Evolutionary conservation across 2,797 vertebrate genomes (phyloP).

Genomic region (Smutsia gigantea): DNA sequence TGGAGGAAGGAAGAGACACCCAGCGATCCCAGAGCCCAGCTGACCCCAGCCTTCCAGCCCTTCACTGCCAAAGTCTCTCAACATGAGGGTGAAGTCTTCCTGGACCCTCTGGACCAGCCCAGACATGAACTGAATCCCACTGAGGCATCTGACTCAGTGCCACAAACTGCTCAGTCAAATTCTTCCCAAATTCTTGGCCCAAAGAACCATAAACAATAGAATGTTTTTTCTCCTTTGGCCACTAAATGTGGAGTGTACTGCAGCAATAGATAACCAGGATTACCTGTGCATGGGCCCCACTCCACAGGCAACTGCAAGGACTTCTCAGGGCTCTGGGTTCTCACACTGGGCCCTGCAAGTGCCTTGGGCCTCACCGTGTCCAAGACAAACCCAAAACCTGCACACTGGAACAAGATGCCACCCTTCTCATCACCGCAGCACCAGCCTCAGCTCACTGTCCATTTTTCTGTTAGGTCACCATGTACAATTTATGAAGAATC

Average conservation of each 20-base stretch:
- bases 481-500: slow-evolving; percentile 38
- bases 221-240: neutral
- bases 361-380: neutral
- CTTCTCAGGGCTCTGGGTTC: neutral
- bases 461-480: neutral
- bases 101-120: neutral
- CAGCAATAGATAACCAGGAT: neutral
- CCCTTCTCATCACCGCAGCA: neutral
- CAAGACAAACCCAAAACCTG: neutral
- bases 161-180: neutral
- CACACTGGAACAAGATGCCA: neutral
- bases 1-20: neutral
- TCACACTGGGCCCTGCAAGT: neutral
- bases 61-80: neutral
- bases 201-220: neutral
- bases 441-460: neutral
- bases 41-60: neutral
- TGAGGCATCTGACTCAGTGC: neutral
- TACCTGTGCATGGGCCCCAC: neutral
- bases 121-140: neutral
- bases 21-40: too few species aligned
- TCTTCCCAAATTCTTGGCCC: neutral
- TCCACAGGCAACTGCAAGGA: neutral
- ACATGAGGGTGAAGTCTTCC: neutral
- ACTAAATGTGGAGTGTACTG: neutral